Evolutionary conservation across 1,140 invertebrate species (phyloP), one percentile per base, ranked within the genome.

Genomic region (Bombus waltoni): DNA sequence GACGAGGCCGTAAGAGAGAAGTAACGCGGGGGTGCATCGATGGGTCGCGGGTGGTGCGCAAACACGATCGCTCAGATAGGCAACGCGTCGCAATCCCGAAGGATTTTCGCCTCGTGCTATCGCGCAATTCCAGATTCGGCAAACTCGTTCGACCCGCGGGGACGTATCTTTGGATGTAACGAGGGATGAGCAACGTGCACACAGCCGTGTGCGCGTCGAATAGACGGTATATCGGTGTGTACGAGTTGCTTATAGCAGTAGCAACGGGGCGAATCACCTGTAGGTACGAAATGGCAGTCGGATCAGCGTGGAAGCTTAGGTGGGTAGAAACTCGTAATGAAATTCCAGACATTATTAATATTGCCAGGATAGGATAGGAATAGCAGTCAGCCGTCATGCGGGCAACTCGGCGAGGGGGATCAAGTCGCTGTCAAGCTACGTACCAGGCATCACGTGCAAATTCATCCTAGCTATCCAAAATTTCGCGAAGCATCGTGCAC

Each of bases 341-440:
- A 93, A 93, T 93, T 93, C 91, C 90, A 91, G 87, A 87, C 87
- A 90, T 92, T 93, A 92, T 93, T 93, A 92, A 92, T 93, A 92
- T 93, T 89, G 88, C 87, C 83, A 84, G 74, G 91, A 88, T 85
- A 75, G 89, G 87, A 86, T 89, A 88, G 88, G 88, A 91, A 88
- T 87, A 91, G 87, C 81, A 91, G 90, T 91, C 89, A 91, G 87
- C 89, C 82, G 79, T 91, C 90, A 90, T 87, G 89, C 81, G 89
- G 74, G 84, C 77, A 71, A 72, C 86, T 88, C 87, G 82, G 79
- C 71, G 89, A 88, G 81, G 78, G 86, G 87, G 84, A 90, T 91
- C 89, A 90, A 91, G 87, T 88, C 87, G 83, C 89, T 91, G 90
- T 91, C 90, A 91, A 82, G 89, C 84, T 85, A 87, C 73, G 76